phyloP scores from a whole-genome alignment of 30 jellyfish, hydroid and myxozoan species.

The Hydra vulgaris region DNA sequence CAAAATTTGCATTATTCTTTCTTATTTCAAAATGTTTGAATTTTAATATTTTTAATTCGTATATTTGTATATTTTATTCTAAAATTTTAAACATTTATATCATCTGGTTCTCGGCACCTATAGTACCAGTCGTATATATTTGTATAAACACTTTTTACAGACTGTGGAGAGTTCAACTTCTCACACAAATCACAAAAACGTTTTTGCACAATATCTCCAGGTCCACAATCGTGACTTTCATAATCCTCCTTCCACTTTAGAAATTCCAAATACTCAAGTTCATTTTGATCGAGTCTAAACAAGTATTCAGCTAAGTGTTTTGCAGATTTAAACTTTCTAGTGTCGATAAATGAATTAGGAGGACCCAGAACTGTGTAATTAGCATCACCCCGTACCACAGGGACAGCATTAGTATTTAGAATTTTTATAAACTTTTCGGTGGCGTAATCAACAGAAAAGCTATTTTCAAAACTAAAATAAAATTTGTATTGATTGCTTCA shows the following conservation, averaged over 20 bases:
- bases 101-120: not conserved
- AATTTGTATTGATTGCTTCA: slow-evolving; percentile 37
- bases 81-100: too few relatives aligned
- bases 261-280: not conserved
- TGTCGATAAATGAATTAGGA: slow-evolving; percentile 22
- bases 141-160: not conserved
- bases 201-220: not conserved
- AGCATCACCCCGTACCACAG: slow-evolving; percentile 75
- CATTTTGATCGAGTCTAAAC: slow-evolving; percentile 12
- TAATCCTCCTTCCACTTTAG: slow-evolving; percentile 18
- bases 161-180: not conserved
- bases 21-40: too few relatives aligned
- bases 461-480: slow-evolving; percentile 48
- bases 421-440: slow-evolving; percentile 65
- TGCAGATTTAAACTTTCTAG: slow-evolving; percentile 13
- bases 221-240: not conserved
- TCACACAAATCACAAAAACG: slow-evolving; percentile 18
- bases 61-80: too few relatives aligned
- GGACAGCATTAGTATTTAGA: slow-evolving; percentile 61
- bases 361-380: slow-evolving; percentile 23
- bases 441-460: slow-evolving; percentile 54
- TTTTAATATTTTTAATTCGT: too few relatives aligned
- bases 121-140: slow-evolving; percentile 4
- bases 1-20: too few relatives aligned
- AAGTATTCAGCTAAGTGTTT: slow-evolving; percentile 26